Base-by-base conservation (phyloP, 2,888 invertebrate genomes). In the Troides aeacus region DNA sequence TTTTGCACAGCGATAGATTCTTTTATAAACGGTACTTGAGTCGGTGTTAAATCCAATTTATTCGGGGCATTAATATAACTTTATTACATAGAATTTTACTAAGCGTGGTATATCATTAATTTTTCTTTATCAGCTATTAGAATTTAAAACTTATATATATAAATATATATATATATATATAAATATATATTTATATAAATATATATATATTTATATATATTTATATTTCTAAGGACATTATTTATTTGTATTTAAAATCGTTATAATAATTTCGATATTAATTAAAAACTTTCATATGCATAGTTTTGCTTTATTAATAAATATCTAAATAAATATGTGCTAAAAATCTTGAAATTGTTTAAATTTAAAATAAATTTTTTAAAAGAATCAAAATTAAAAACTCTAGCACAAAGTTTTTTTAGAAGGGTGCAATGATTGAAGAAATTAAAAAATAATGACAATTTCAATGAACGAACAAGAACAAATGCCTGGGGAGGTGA, bases 401-500 rank as follows among this genome's bases (percentile, higher is more conserved):
- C n/a, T 53, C 6, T n/a, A 53, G 53, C 23, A 69, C 71, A 23
- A 69, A 62, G 74, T 69, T 72, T 74, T 73, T 74, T 74, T 74
- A 77, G 74, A 71, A 71, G 80, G 77, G 46, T 84, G 91, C 83
- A 86, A 92, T 92, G 92, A 83, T 81, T 88, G 83, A 81, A 81
- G 81, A 81, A 80, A 86, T 86, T 79, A 80, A 84, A 75, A 87
- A 86, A 91, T 88, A 90, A 92, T 92, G 92, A 92, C 91, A 81
- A 90, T 92, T 87, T 87, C 92, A 82, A 92, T 91, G 90, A 92
- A 90, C 84, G 92, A 92, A 86, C 90, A 90, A 87, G 92, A 92
- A 73, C 88, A 86, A 76, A 84, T 89, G 86, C 90, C 90, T 74
- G 90, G 90, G 90, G 92, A 91, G 87, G 92, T 91, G 78, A 86